These are phyloP conservation scores for Chrysolina oricalcia DNA, from an alignment of 2,888 invertebrate species.

Conservation along the genomic window DNA sequence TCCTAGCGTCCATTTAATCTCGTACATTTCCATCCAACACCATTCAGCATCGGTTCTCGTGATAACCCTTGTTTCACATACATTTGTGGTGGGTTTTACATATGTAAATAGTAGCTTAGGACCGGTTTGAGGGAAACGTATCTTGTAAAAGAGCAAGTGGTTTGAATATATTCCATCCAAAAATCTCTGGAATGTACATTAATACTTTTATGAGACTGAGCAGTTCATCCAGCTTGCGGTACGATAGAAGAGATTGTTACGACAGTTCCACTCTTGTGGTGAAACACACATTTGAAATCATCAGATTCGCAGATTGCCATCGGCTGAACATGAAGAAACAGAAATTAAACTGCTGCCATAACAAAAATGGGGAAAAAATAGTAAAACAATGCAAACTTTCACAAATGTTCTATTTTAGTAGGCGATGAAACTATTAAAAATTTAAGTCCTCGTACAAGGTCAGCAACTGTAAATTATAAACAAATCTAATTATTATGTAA, in stretches of 20 bases:
- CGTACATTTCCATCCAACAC: conserved; percentile 42
- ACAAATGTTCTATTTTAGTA: too few relatives aligned
- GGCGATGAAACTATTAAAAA: too few relatives aligned
- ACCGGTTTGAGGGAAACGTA: not conserved
- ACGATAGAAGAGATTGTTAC: not conserved
- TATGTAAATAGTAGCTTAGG: conserved; percentile 31
- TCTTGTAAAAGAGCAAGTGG: not conserved
- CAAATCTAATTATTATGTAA: too few relatives aligned
- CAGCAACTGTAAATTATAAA: too few relatives aligned
- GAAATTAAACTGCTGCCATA: too few relatives aligned
- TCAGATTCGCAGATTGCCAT: too few relatives aligned
- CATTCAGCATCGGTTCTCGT: conserved; percentile 37
- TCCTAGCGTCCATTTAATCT: conserved; percentile 37
- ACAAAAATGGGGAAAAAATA: too few relatives aligned
- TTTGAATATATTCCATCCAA: not conserved
- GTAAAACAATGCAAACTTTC: too few relatives aligned
- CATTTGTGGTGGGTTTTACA: conserved; percentile 37
- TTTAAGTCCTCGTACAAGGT: too few relatives aligned
- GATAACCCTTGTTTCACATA: conserved; percentile 37
- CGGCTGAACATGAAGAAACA: too few relatives aligned
- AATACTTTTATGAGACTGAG: not conserved
- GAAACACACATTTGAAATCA: too few relatives aligned
- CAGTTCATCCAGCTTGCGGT: not conserved
- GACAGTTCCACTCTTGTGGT: not conserved
- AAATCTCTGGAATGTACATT: not conserved